Evolutionary conservation across 2,797 vertebrate genomes (phyloP).

Genomic region (Diceros bicornis): DNA sequence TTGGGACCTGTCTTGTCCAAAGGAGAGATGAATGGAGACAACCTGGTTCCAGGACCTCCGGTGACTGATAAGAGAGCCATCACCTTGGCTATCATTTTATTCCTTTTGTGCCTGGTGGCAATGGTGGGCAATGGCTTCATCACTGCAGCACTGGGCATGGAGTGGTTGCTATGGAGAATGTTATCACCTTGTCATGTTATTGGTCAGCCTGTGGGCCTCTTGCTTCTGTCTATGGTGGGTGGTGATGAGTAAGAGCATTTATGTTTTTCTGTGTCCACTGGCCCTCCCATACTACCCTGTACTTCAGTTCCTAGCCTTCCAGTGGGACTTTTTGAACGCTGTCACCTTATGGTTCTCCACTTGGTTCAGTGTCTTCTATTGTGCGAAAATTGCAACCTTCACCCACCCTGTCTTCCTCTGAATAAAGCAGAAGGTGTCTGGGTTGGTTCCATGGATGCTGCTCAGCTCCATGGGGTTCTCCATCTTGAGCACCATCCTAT

Average conservation of each 20-base stretch:
- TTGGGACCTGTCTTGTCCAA: background rate
- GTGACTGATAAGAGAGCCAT: background rate
- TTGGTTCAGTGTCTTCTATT: conserved; percentile 60
- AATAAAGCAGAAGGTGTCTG: conserved; percentile 36
- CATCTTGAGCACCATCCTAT: conserved; percentile 10
- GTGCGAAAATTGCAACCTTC: conserved; percentile 58
- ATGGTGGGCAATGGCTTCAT: conserved; percentile 32
- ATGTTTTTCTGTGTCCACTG: background rate
- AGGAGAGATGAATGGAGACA: background rate
- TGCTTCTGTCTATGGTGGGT: conserved; percentile 64
- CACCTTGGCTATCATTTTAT: background rate
- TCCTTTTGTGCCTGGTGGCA: conserved; percentile 50
- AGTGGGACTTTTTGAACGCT: conserved; percentile 53
- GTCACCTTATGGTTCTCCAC: conserved; percentile 26
- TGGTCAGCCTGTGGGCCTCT: conserved; percentile 55
- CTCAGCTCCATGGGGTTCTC: background rate
- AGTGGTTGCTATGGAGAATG: background rate
- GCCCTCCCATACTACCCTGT: background rate
- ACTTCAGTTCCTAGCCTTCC: background rate
- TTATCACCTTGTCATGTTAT: conserved; percentile 33
- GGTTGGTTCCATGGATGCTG: background rate
- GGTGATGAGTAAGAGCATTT: conserved; percentile 46
- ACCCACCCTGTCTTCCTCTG: background rate
- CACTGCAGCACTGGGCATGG: background rate
- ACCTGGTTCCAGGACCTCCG: background rate